Base-by-base conservation (phyloP, 2,888 invertebrate species). In the Mimachlamys varia region DNA sequence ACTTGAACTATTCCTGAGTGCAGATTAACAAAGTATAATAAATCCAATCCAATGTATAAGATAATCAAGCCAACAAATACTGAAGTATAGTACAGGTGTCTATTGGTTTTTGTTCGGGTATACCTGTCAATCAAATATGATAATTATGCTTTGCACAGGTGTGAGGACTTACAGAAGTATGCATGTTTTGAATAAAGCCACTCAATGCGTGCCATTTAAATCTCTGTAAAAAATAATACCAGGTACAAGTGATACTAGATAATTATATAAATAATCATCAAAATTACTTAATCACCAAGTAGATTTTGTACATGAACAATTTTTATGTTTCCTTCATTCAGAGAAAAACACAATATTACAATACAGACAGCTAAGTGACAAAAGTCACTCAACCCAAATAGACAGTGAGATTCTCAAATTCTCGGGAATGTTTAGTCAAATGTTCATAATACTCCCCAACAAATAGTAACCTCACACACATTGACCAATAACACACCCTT, bases 251-350 rank as follows among this genome's bases (percentile, higher is more conserved):
- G 7, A 44, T 44, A 22, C 33, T 17, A 27, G 76, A 15, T 7
- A 33, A 76, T 33, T 53, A 53, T 19, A 53, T 53, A 44, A 44
- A 27, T 76, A 33, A 76, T 33, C 0, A 76, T 27, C 33, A 27
- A 76, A 76, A 76, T 76, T 76, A 76, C 76, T 27, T 76, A 76
- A 76, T 76, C 33, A 76, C 33, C 7, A 76, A 33, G 76, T 76
- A 76, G 27, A 1, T 76, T 76, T 33, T 76, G 76, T 76, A 27
- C 76, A 33, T 15, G 13, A 76, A 33, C 33, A 76, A 76, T 76
- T 76, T 33, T 33, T 15, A 33, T 15, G 22, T 7, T 62, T n/a
- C 62, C 62, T 62, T 62, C 17, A 62, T n/a, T 62, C 62, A 62
- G 2, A 76, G 27, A 33, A 10, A 27, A 33, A 15, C 22, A 76